These are phyloP conservation scores for Pseudotriccus pelzelni DNA, from an alignment of 2,797 vertebrate species.

Conservation along the genomic window DNA sequence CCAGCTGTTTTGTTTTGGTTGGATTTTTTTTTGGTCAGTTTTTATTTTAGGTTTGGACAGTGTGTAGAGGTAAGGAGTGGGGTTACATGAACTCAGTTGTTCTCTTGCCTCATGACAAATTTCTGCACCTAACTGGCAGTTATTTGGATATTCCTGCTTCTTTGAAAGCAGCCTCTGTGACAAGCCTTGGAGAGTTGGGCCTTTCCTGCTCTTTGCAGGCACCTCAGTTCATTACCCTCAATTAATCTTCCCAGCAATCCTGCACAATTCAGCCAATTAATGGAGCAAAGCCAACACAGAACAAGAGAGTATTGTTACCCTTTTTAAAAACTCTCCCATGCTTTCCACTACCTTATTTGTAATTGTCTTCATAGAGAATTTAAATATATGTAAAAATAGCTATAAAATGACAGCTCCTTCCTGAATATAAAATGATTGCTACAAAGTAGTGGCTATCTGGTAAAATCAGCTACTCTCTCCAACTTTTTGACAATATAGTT, in stretches of 20 bases:
- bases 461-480: background rate
- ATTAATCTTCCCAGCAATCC: slow-evolving; percentile 70
- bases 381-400: background rate
- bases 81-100: fast-evolving
- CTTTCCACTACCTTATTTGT: background rate
- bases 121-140: background rate
- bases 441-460: background rate
- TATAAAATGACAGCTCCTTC: background rate
- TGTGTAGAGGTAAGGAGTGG: fast-evolving
- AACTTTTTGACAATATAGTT: background rate
- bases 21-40: background rate
- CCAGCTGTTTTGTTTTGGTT: background rate
- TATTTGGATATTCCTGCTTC: background rate
- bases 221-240: slow-evolving; percentile 73
- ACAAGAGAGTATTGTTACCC: slow-evolving; percentile 5
- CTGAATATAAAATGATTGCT: background rate
- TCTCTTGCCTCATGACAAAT: fast-evolving
- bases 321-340: background rate
- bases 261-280: slow-evolving; percentile 68
- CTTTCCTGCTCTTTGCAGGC: slow-evolving; percentile 62
- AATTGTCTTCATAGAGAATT: background rate
- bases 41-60: background rate
- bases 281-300: slow-evolving; percentile 17
- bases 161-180: background rate
- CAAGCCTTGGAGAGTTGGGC: background rate